Evolutionary conservation across 2,113 vertebrate genomes (phyloP), one percentile per base, ranked within the genome.

Genomic region (Scopus umbretta): DNA sequence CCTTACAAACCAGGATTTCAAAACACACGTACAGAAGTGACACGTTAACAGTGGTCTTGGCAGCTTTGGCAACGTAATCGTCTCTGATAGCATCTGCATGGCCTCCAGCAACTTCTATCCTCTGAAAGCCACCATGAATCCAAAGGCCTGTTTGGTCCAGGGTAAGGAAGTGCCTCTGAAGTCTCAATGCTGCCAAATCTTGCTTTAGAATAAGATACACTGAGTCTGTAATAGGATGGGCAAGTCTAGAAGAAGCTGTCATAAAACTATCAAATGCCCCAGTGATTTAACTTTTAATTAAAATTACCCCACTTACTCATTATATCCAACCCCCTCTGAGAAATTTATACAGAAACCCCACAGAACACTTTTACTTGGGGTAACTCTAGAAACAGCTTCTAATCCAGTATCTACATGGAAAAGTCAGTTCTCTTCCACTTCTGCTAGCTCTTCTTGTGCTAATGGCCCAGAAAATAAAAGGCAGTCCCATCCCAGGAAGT

Each of bases 81-180:
- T 94, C 90, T 95, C 18, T 9, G 53, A 68, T 5, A 56, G 61
- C 76, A 83, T 72, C 95, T 88, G 88, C 16, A 42, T 3, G 83
- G 88, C 92, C 86, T 96, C 96, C 76, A 66, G 73, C 59, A 14
- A 30, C 58, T 71, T 75, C 75, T 52, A 1, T 32, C 65, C 93
- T 93, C 92, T 5, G 80, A 96, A 84, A 95, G 86, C 93, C 53
- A 86, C 87, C 70, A 38, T 5, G 45, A 83, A 86, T 65, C 86
- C 94, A 94, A 95, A 97, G 97, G 93, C 88, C 76, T 36, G 5
- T 97, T 96, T 98, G 97, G 98, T 98, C 98, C 96, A 34, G 84
- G 82, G 73, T 78, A 47, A 95, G 78, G 67, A 85, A 92, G 56
- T 5, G 75, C 36, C 78, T 93, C 91, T 94, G 58, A 80, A 90